Conservation (phyloP, 1,140 invertebrate genomes). For the Grapholita molesta region DNA sequence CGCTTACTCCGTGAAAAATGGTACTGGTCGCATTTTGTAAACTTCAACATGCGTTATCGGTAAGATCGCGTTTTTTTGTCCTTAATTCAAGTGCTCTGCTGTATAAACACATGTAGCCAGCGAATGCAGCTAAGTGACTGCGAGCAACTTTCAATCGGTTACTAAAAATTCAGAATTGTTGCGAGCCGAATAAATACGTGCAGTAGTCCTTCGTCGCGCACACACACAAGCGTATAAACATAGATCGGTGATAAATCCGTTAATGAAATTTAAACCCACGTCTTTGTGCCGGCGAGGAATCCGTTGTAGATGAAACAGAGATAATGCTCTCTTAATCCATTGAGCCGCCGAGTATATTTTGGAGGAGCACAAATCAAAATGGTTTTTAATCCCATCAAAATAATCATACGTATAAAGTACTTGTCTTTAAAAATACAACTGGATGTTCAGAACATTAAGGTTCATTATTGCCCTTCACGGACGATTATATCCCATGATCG, state of each 20-base stretch:
- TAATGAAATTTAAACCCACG: not conserved
- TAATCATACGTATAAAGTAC: not conserved
- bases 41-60: not conserved
- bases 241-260: not conserved
- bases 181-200: not conserved
- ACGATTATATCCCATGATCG: not conserved
- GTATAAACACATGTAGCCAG: not conserved
- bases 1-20: not conserved
- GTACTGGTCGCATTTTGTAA: not conserved
- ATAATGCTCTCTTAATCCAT: not conserved
- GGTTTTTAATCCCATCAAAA: not conserved
- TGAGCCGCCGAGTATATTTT: not conserved
- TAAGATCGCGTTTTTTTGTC: not conserved
- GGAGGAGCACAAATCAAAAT: not conserved
- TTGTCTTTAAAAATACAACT: not conserved
- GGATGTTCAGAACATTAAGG: not conserved
- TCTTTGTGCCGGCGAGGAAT: not conserved
- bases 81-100: not conserved
- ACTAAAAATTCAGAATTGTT: not conserved
- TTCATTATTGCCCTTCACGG: not conserved
- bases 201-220: not conserved
- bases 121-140: not conserved
- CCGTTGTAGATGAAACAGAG: not conserved
- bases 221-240: not conserved
- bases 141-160: not conserved